Evolutionary conservation across 2,797 vertebrate genomes (phyloP).

Genomic region (Sebastes kiyomatsui): DNA sequence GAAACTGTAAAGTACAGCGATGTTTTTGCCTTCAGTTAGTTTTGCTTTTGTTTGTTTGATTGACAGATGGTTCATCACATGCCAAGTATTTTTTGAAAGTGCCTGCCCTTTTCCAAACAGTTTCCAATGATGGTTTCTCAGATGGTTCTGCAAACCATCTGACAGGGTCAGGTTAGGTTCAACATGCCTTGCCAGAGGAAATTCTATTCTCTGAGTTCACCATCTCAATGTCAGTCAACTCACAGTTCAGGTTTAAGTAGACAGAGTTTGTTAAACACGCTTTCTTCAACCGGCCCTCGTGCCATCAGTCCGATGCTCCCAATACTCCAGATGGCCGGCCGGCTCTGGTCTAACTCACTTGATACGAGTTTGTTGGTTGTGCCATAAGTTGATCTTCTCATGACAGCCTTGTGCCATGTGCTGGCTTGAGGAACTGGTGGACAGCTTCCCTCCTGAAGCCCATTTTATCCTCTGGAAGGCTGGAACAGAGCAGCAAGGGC

Average conservation of each 20-base stretch:
- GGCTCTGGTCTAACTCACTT: constrained; percentile 26
- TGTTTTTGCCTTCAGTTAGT: too few species aligned
- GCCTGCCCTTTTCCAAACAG: too few species aligned
- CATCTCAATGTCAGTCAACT: not conserved
- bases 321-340: constrained; percentile 64
- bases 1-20: too few species aligned
- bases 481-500: constrained; percentile 23
- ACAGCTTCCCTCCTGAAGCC: constrained; percentile 66
- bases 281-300: not conserved
- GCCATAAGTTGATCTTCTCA: constrained; percentile 61
- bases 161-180: not conserved
- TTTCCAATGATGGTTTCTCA: too few species aligned
- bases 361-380: constrained; percentile 32
- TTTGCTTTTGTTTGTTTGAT: too few species aligned
- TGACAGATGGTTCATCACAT: too few species aligned
- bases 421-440: constrained; percentile 51
- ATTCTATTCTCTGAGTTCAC: not conserved
- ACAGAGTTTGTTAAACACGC: constrained; percentile 4
- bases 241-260: constrained; percentile 6
- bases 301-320: not conserved
- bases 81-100: too few species aligned
- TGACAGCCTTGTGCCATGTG: constrained; percentile 36
- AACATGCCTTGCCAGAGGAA: not conserved
- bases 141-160: too few species aligned
- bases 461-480: constrained; percentile 62